Percentiles rank a stretch among this genome's conserved stretches.
phyloP scores from a whole-genome alignment of 2,888 invertebrate genomes.

The Microctonus hyperodae region DNA sequence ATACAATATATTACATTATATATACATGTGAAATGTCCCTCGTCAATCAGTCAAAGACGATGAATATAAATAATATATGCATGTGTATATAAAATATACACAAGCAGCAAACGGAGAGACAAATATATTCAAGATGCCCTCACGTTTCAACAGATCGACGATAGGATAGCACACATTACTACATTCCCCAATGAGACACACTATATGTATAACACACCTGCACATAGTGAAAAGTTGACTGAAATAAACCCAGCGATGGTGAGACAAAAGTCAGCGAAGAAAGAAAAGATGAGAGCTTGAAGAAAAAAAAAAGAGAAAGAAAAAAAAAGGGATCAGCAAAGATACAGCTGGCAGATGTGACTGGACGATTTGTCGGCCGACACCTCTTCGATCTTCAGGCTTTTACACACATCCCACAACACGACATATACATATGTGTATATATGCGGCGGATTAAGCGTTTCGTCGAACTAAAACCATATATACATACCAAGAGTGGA shows the following conservation, averaged over 20 bases:
- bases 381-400: slow-evolving; percentile 39
- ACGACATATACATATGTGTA: slow-evolving; percentile 6
- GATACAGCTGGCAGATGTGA: slow-evolving; percentile 34
- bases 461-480: slow-evolving; percentile 36
- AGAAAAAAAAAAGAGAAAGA: slow-evolving; percentile 7
- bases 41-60: too few relatives aligned
- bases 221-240: slow-evolving; percentile 26
- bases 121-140: slow-evolving; percentile 30
- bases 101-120: slow-evolving; percentile 15
- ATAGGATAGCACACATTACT: slow-evolving; percentile 39
- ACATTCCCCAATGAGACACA: slow-evolving; percentile 8
- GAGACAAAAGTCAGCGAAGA: slow-evolving; percentile 25
- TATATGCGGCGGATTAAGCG: slow-evolving; percentile 36
- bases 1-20: too few relatives aligned
- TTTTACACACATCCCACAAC: slow-evolving; percentile 34
- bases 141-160: slow-evolving; percentile 39
- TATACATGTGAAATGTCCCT: too few relatives aligned
- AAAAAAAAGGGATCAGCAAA: slow-evolving; percentile 22
- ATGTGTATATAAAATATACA: slow-evolving; percentile 2
- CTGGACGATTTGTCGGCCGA: slow-evolving; percentile 38
- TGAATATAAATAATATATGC: background rate
- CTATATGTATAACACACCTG: slow-evolving; percentile 37
- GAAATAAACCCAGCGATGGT: slow-evolving; percentile 3
- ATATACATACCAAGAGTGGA: background rate
- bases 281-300: slow-evolving; percentile 22